phyloP scores from a whole-genome alignment of 2,888 invertebrate species.

The Drosophila sordidula region DNA sequence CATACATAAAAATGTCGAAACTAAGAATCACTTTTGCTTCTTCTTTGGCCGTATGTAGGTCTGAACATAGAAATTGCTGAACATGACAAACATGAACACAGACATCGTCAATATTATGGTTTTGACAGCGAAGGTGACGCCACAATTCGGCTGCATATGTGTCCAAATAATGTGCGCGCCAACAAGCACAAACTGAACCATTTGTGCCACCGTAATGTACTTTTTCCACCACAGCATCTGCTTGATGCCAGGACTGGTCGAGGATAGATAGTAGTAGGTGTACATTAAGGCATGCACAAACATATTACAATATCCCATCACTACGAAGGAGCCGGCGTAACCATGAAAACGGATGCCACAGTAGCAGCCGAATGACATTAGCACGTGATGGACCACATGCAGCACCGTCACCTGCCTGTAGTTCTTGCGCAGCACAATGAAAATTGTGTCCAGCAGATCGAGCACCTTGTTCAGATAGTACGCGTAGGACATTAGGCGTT shows the following conservation, averaged over 20 bases:
- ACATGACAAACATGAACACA: conserved; percentile 43
- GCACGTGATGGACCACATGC: conserved; percentile 49
- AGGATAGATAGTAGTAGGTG: conserved; percentile 53
- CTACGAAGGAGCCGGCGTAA: conserved; percentile 44
- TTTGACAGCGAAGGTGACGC: background rate
- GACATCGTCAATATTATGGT: conserved; percentile 9
- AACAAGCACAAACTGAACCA: conserved; percentile 41
- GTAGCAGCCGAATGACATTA: conserved; percentile 36
- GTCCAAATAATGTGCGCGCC: conserved; percentile 33
- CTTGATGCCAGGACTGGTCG: conserved; percentile 21
- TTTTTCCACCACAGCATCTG: conserved; percentile 45
- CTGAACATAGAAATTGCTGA: conserved; percentile 50
- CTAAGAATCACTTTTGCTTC: background rate
- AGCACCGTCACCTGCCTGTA: conserved; percentile 51
- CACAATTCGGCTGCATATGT: conserved; percentile 37
- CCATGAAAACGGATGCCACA: conserved; percentile 38
- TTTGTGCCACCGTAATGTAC: conserved; percentile 51
- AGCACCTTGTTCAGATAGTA: conserved; percentile 23
- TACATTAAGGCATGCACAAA: conserved; percentile 56
- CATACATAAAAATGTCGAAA: background rate
- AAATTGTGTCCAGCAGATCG: conserved; percentile 21
- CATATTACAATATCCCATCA: conserved; percentile 32
- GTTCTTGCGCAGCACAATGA: conserved; percentile 22
- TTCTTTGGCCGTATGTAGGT: conserved; percentile 30
- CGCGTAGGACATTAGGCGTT: background rate